A percentile compares a stretch with the other conserved stretches of the same genome.
phyloP scores from a whole-genome alignment of 2,888 invertebrate species.

The Metalampra italica region DNA sequence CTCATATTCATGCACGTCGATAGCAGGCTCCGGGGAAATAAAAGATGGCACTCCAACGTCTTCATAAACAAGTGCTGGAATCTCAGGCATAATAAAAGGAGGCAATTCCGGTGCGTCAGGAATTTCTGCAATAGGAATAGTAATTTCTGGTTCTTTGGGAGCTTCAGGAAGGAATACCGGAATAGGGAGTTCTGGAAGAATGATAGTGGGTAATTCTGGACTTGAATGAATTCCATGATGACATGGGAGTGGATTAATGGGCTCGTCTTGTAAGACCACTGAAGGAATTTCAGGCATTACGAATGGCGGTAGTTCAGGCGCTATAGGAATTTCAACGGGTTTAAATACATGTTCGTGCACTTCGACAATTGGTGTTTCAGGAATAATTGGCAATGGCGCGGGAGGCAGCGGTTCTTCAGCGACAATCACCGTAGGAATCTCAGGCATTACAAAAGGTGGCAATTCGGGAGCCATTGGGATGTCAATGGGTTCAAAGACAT shows the following conservation, averaged over 20 bases:
- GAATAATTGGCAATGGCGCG: not conserved
- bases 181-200: not conserved
- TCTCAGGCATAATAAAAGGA: constrained; percentile 16
- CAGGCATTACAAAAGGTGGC: constrained; percentile 16
- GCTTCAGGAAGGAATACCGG: constrained; percentile 7
- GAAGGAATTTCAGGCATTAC: constrained; percentile 16
- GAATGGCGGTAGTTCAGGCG: constrained; percentile 22
- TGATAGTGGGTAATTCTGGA: not conserved
- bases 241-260: not conserved
- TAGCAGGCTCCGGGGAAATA: not conserved
- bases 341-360: not conserved
- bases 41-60: not conserved
- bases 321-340: constrained; percentile 12
- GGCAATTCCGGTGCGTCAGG: constrained; percentile 24
- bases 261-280: constrained; percentile 3
- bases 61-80: constrained; percentile 10
- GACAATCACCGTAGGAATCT: constrained; percentile 9
- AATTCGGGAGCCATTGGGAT: constrained; percentile 22
- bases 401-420: not conserved
- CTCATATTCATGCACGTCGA: not conserved
- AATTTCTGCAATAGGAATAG: constrained; percentile 3
- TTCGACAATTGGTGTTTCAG: constrained; percentile 3
- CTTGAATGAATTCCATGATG: not conserved
- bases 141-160: constrained; percentile 4
- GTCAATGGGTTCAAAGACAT: not conserved